Evolutionary conservation across 2,797 vertebrate genomes (phyloP), one percentile per base, ranked within the genome.

Genomic region (Hydrocynus forskahlii): DNA sequence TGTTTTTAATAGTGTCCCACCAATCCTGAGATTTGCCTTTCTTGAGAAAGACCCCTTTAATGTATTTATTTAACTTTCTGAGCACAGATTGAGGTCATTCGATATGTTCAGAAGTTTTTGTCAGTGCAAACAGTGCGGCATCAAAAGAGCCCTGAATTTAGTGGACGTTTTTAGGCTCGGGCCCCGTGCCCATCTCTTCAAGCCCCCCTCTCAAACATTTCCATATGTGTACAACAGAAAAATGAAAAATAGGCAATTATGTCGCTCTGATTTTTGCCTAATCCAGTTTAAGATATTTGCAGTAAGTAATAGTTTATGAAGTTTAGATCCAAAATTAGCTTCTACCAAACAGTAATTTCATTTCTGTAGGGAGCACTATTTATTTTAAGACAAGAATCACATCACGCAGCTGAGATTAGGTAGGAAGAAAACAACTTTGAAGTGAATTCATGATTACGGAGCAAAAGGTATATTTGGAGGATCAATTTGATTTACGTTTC

Each of bases 141-240:
- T 73, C 50, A 57, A 25, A 66, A 38, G 29, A 85, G 54, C 72
- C 19, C 19, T 66, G 52, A 50, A 70, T 83, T 83, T 63, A 60
- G 43, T 86, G 54, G 63, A 79, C 35, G 9, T 76, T 78, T 75
- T 81, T 43, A 79, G 73, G 12, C 35, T 29, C 43, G 73, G 67
- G 82, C 84, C 81, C 85, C 86, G 83, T 89, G 90, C 82, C 87
- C 88, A 84, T 89, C 88, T 79, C 88, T 88, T 90, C 82, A 91
- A 89, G 89, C 86, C 77, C 83, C 89, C 45, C 45, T 16, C 55
- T 85, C 64, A 74, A 81, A 81, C 57, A 75, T 80, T 79, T 74
- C 75, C 82, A 82, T 84, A 63, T 76, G 81, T 50, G 29, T 25
- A 29, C 50, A 7, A 0, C 67, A 23, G 21, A 45, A 35, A 40